phyloP scores from a whole-genome alignment of 2,113 vertebrate genomes.

The Gallinago undulata region DNA sequence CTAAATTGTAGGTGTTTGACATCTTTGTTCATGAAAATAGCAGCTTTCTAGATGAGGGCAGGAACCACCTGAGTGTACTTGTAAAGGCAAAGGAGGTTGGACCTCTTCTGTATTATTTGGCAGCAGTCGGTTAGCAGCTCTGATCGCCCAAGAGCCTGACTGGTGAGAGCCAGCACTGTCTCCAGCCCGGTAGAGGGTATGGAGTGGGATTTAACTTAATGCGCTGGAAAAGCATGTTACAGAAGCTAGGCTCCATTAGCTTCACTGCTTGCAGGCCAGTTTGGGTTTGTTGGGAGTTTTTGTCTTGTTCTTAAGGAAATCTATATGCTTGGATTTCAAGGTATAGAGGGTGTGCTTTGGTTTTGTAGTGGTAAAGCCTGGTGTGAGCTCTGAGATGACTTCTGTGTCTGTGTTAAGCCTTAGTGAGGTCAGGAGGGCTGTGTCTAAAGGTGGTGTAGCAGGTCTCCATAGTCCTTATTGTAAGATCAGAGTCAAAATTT shows the following conservation, averaged over 20 bases:
- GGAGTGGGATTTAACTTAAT: background rate
- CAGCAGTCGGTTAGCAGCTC: rapidly evolving
- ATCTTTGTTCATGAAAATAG: background rate
- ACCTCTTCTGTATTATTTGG: rapidly evolving
- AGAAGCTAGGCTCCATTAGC: background rate
- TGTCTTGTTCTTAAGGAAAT: background rate
- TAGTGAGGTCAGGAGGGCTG: background rate
- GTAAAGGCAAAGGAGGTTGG: background rate
- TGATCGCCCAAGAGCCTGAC: rapidly evolving
- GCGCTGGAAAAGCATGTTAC: background rate
- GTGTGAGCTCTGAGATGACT: background rate
- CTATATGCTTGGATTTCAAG: background rate
- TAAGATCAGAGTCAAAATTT: background rate
- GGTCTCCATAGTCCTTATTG: background rate
- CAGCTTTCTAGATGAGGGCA: background rate
- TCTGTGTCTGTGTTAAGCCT: background rate
- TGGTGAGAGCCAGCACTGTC: rapidly evolving
- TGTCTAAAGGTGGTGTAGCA: background rate
- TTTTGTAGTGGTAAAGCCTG: background rate
- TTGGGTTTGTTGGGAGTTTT: background rate
- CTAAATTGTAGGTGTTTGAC: background rate
- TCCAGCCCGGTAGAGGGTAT: background rate
- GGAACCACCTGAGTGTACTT: background rate
- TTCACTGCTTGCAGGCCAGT: background rate
- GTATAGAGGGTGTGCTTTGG: background rate